A percentile compares a stretch with the other conserved stretches of the same genome.
These are phyloP conservation scores for Vimba vimba DNA, from an alignment of 2,113 vertebrate species.

Conservation along the genomic window DNA sequence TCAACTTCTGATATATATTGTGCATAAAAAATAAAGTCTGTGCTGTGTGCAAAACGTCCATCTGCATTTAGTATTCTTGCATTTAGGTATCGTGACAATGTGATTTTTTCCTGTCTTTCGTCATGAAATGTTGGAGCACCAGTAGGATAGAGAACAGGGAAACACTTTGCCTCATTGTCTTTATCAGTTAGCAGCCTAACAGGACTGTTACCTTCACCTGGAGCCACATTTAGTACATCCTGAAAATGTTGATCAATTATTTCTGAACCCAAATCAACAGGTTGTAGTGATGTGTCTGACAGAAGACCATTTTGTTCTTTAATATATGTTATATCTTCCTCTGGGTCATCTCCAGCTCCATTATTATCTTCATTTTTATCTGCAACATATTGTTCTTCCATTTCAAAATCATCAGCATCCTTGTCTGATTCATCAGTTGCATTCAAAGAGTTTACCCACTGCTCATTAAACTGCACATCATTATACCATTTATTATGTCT, in stretches of 20 bases:
- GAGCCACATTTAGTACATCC: slow-evolving; percentile 10
- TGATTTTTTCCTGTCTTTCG: slow-evolving; percentile 8
- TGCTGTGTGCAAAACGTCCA: slow-evolving; percentile 44
- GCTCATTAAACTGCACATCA: no score
- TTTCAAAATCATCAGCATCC: not conserved
- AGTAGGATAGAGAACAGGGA: slow-evolving; percentile 35
- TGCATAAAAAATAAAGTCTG: not conserved
- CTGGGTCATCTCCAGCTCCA: not conserved
- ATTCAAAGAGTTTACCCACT: no score
- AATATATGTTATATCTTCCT: slow-evolving; percentile 41
- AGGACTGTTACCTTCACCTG: slow-evolving; percentile 41
- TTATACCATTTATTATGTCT: no score
- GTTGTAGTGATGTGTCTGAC: slow-evolving; percentile 30
- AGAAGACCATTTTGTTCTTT: slow-evolving; percentile 15
- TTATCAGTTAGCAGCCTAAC: slow-evolving; percentile 18
- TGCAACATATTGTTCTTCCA: not conserved
- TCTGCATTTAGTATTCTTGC: slow-evolving; percentile 43
- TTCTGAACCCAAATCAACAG: slow-evolving; percentile 29
- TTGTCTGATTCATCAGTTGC: no score
- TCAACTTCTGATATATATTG: slow-evolving; percentile 49
- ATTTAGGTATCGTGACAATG: slow-evolving; percentile 34
- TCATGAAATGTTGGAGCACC: slow-evolving; percentile 25
- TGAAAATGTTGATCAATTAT: slow-evolving; percentile 48
- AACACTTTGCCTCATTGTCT: slow-evolving; percentile 43
- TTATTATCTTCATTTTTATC: not conserved